phyloP scores from a whole-genome alignment of 2,888 invertebrate genomes.

The Ecliptopera silaceata region DNA sequence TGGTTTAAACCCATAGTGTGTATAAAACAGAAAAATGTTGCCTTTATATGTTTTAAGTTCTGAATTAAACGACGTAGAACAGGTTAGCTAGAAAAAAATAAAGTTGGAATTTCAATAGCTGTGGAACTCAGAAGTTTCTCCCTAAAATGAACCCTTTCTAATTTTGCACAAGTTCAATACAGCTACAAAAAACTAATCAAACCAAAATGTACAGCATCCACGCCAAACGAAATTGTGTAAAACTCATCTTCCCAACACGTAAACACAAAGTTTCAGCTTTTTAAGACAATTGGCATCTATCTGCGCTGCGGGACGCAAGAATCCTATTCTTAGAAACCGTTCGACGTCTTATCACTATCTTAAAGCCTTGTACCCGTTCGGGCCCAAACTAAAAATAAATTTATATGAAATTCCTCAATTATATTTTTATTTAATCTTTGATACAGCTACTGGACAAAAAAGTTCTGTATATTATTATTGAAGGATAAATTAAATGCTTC shows the following conservation, averaged over 20 bases:
- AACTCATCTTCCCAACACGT: slow-evolving; percentile 25
- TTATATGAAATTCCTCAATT: too few species aligned
- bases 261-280: slow-evolving; percentile 49
- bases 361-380: not conserved
- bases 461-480: too few species aligned
- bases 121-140: not conserved
- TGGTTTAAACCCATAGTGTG: too few species aligned
- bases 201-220: slow-evolving; percentile 11
- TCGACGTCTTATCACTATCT: not conserved
- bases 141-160: not conserved
- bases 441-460: too few species aligned
- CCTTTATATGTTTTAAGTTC: too few species aligned
- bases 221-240: slow-evolving; percentile 19
- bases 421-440: too few species aligned
- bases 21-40: too few species aligned
- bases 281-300: slow-evolving; percentile 60
- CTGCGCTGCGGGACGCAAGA: slow-evolving; percentile 43
- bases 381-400: too few species aligned
- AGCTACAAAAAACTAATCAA: slow-evolving; percentile 24
- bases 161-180: not conserved
- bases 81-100: too few species aligned
- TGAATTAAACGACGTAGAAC: too few species aligned
- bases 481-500: too few species aligned
- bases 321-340: not conserved
- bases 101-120: not conserved